Evolutionary conservation across 2,113 vertebrate species (phyloP), one percentile per base, ranked within the genome.

Genomic region (Thamnaconus septentrionalis): DNA sequence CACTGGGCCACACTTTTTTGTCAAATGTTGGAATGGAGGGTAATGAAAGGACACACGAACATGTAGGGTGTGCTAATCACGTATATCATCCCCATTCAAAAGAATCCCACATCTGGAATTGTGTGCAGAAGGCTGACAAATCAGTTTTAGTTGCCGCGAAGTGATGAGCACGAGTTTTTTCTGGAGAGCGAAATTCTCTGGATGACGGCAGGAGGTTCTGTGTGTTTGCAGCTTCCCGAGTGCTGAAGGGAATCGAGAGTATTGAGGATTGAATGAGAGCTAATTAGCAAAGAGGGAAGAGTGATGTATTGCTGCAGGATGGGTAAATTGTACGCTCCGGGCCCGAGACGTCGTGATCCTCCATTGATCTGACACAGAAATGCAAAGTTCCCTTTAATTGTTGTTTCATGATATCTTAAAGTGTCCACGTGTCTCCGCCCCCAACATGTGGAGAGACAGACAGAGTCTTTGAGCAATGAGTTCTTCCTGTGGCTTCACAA

Each of bases 251-350:
- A 79, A 71, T 76, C 58, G 6, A 48, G 58, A 47, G 53, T 69
- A 79, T 66, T 74, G 70, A 79, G 60, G 40, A 69, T 54, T 70
- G 61, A 75, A 75, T 75, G 57, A 71, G 56, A 69, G 63, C 56
- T 73, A 70, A 82, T 80, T 72, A 69, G 61, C 11, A 56, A 39
- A 53, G 64, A 61, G 11, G 53, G 69, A 69, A 64, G 51, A 69
- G 64, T 66, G 64, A 64, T 70, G 68, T 63, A 66, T 66, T 61
- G 69, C 68, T 66, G 56, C 59, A 72, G 52, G 64, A 61, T 31
- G 57, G 64, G 12, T 64, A 52, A 11, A 50, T 10, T 75, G 44
- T 41, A 39, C n/a, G 8, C 18, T 41, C 1, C 41, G 41, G 53
- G 9, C 50, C 41, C 18, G 41, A 64, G 31, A 41, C 12, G 75